Conservation (phyloP, 2,113 vertebrate species). For the Mastomys coucha region DNA sequence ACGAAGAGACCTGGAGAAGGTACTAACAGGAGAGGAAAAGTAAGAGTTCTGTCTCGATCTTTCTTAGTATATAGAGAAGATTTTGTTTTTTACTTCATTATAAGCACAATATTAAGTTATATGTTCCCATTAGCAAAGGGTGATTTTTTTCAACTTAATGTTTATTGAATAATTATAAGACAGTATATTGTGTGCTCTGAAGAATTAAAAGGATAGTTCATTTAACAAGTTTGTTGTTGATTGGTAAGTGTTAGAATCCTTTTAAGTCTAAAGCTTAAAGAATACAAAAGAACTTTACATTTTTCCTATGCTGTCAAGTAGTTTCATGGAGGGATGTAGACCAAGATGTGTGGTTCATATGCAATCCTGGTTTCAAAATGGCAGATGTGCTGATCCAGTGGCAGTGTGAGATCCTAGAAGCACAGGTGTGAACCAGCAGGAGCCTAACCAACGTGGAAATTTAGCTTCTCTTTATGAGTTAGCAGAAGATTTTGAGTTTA, state of each 20-base stretch:
- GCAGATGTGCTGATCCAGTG: neutral
- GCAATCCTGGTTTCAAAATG: neutral
- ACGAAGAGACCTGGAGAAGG: conserved; percentile 97
- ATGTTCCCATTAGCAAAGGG: neutral
- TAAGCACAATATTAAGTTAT: conserved; percentile 37
- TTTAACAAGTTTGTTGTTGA: conserved; percentile 6
- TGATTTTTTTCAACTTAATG: conserved; percentile 39
- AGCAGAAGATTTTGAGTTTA: neutral
- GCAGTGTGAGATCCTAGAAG: neutral
- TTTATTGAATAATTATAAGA: neutral
- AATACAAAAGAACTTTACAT: conserved; percentile 19
- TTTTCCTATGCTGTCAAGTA: neutral
- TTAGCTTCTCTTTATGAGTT: neutral
- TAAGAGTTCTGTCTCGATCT: conserved; percentile 83
- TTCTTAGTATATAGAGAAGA: neutral
- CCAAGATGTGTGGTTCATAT: neutral
- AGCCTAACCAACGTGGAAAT: neutral
- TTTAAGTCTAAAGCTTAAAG: conserved; percentile 15
- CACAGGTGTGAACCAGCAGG: neutral
- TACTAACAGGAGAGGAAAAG: conserved; percentile 98
- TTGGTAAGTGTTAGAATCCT: neutral
- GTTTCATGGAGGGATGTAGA: neutral
- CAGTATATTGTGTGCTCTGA: conserved; percentile 7
- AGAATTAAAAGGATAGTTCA: conserved; percentile 32
- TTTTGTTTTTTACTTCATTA: conserved; percentile 10